phyloP scores from a whole-genome alignment of 2,888 invertebrate genomes.

The Enoplolaimus lenunculus region DNA sequence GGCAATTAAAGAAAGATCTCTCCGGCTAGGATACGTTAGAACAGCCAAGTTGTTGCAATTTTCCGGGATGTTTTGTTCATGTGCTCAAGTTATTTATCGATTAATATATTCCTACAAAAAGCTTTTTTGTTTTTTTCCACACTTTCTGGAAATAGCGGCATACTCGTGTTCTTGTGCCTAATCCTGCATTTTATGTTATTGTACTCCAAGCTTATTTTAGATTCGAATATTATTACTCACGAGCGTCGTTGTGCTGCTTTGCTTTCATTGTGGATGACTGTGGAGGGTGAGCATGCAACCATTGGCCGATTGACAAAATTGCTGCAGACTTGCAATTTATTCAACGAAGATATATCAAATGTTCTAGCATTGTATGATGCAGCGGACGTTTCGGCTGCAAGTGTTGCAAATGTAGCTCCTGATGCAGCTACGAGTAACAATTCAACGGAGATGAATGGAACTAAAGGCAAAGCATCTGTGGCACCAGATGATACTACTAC shows the following conservation, averaged over 20 bases:
- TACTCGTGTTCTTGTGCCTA: neutral
- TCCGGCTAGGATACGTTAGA: no score
- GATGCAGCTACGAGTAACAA: no score
- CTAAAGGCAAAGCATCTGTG: no score
- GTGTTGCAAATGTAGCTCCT: neutral
- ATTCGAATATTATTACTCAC: neutral
- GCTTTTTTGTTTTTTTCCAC: neutral
- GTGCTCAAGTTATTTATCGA: no score
- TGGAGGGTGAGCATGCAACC: slow-evolving; percentile 14
- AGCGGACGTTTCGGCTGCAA: neutral
- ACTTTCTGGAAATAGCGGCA: neutral
- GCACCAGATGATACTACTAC: no score
- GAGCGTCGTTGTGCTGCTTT: slow-evolving; percentile 4
- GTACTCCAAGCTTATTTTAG: no score
- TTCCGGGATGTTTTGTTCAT: no score
- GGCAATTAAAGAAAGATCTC: no score
- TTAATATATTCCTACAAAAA: neutral
- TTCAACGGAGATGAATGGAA: no score
- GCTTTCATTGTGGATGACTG: slow-evolving; percentile 5
- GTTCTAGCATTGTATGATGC: slow-evolving; percentile 2
- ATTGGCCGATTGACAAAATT: slow-evolving; percentile 11
- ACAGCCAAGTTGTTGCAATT: no score
- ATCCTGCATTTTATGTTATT: no score
- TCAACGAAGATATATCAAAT: slow-evolving; percentile 20
- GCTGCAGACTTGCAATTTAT: slow-evolving; percentile 14